A percentile compares a stretch with the other conserved stretches of the same genome.
These are phyloP conservation scores for Zaprionus capensis DNA, from an alignment of 1,140 invertebrate species.

Conservation along the genomic window DNA sequence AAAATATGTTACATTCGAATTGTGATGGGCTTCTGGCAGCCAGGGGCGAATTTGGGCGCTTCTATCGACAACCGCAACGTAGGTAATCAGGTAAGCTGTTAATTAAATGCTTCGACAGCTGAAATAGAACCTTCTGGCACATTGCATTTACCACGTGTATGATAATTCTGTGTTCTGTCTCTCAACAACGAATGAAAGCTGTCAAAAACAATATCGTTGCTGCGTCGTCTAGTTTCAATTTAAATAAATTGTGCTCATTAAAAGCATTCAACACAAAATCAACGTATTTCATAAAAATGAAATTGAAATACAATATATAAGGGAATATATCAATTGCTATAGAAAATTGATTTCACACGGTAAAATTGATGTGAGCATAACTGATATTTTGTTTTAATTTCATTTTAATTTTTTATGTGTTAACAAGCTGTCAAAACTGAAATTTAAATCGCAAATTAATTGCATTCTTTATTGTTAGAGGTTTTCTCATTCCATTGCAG, in stretches of 20 bases:
- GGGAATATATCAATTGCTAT: not conserved
- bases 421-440: not conserved
- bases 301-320: not conserved
- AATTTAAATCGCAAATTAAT: not conserved
- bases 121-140: not conserved
- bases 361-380: not conserved
- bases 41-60: not conserved
- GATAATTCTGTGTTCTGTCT: not conserved
- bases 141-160: not conserved
- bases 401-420: not conserved
- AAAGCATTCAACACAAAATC: not conserved
- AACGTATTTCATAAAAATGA: not conserved
- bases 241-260: conserved; percentile 1
- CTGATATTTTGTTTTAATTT: not conserved
- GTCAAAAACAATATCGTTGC: not conserved
- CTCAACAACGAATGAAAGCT: not conserved
- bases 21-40: too few species aligned
- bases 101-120: not conserved
- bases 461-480: not conserved
- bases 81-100: not conserved
- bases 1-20: too few species aligned
- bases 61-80: not conserved
- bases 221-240: not conserved
- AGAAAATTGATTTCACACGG: not conserved
- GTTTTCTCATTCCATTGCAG: too few species aligned